Percentiles rank a stretch among this genome's conserved stretches.
phyloP scores from a whole-genome alignment of 2,888 invertebrate genomes.

The Lepeophtheirus nordmannii region DNA sequence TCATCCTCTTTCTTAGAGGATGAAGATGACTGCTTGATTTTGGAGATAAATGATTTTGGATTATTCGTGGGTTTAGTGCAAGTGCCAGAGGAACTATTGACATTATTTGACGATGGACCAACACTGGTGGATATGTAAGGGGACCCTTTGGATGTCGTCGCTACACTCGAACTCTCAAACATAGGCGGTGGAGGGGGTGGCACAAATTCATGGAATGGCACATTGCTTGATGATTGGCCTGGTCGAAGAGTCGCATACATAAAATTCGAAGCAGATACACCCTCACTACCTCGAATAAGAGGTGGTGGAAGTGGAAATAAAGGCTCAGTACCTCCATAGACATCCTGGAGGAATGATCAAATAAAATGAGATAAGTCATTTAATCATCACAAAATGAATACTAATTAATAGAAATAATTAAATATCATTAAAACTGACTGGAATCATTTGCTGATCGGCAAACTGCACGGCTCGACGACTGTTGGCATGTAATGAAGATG shows the following conservation, averaged over 20 bases:
- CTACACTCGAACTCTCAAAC: constrained; percentile 12
- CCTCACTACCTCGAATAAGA: not conserved
- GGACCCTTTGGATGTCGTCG: not conserved
- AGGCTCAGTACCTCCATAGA: not conserved
- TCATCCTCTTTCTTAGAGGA: not conserved
- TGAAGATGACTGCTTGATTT: not conserved
- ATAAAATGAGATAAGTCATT: not conserved
- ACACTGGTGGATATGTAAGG: not conserved
- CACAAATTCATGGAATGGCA: constrained; percentile 12
- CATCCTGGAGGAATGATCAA: not conserved
- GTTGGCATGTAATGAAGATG: constrained; percentile 8
- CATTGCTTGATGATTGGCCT: not conserved
- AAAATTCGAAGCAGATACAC: not conserved
- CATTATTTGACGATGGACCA: not conserved
- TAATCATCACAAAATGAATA: not conserved
- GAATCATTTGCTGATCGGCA: constrained; percentile 17
- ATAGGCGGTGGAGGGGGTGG: constrained; percentile 14
- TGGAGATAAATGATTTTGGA: not conserved
- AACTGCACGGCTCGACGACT: constrained; percentile 10
- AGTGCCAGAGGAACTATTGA: not conserved
- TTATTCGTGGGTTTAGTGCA: too few species aligned
- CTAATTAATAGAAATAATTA: too few species aligned
- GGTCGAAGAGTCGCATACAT: constrained; percentile 14
- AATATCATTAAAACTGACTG: constrained; percentile 11
- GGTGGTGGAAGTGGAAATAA: not conserved